Evolutionary conservation across 2,113 vertebrate genomes (phyloP).

Genomic region (Zosterops borbonicus): DNA sequence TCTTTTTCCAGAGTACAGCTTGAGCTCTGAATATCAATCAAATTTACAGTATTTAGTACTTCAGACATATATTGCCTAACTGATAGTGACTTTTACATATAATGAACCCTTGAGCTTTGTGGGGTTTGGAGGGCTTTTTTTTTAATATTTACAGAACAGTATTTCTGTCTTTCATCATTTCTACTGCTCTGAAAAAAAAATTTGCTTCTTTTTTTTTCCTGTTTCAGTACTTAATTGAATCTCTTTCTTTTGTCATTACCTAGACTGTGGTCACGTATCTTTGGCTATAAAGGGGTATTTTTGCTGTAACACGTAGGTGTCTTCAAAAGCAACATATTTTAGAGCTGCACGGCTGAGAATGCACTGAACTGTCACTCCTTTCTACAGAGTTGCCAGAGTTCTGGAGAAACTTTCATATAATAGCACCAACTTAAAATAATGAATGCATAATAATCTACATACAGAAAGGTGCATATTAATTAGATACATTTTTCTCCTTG

Average conservation of each 20-base stretch:
- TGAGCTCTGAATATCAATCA: background rate
- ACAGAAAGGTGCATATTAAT: background rate
- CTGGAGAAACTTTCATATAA: background rate
- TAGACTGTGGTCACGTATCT: background rate
- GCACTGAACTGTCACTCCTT: background rate
- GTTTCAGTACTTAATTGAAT: slow-evolving; percentile 16
- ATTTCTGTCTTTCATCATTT: background rate
- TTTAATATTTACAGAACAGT: background rate
- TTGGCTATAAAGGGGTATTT: slow-evolving; percentile 21
- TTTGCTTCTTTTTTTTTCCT: background rate
- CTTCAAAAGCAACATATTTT: slow-evolving; percentile 21
- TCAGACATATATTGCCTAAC: background rate
- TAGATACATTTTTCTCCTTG: slow-evolving; percentile 6
- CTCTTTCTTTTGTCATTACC: background rate
- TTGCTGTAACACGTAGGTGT: slow-evolving; percentile 3
- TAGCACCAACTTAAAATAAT: background rate
- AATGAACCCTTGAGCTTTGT: background rate
- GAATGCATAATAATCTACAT: background rate
- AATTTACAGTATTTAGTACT: slow-evolving; percentile 12
- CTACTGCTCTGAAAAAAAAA: background rate
- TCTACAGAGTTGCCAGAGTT: background rate
- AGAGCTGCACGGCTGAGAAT: slow-evolving; percentile 6
- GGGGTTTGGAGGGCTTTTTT: too few species aligned
- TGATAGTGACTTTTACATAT: background rate
- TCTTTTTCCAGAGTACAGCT: slow-evolving; percentile 6